phyloP scores from a whole-genome alignment of 2,113 vertebrate genomes.

The Merops nubicus region DNA sequence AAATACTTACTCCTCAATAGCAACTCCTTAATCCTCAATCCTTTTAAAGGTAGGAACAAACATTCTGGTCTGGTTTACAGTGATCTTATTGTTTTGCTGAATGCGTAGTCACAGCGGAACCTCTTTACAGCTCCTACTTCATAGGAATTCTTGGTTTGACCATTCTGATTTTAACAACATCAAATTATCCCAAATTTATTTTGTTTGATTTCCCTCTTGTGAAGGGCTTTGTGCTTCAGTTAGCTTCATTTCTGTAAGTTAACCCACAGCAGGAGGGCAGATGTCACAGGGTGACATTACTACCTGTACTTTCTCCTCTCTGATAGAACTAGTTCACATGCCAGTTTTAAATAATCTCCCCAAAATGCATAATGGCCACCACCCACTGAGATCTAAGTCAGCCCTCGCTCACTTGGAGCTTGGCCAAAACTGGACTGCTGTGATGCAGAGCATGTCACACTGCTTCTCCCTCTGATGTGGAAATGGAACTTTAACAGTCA shows the following conservation, averaged over 20 bases:
- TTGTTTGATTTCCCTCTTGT: constrained; percentile 75
- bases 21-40: constrained; percentile 14
- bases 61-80: constrained; percentile 46
- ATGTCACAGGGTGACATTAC: constrained; percentile 77
- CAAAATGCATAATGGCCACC: constrained; percentile 70
- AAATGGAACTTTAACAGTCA: constrained; percentile 68
- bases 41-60: constrained; percentile 46
- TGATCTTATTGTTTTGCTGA: constrained; percentile 66
- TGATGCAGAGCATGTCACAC: constrained; percentile 60
- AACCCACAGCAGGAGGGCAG: constrained; percentile 76
- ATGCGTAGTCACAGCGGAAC: constrained; percentile 67
- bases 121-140: constrained; percentile 63
- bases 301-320: constrained; percentile 71
- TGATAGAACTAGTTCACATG: constrained; percentile 76
- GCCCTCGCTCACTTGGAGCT: constrained; percentile 61
- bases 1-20: constrained; percentile 61
- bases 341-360: constrained; percentile 71
- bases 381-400: constrained; percentile 79
- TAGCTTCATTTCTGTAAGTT: constrained; percentile 67
- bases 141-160: background rate
- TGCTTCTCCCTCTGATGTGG: constrained; percentile 70
- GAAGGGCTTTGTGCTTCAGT: constrained; percentile 48
- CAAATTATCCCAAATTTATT: constrained; percentile 77
- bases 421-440: constrained; percentile 75
- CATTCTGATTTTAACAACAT: constrained; percentile 71